These are phyloP conservation scores for Chrysotoxum bicinctum DNA, from an alignment of 2,888 invertebrate species.

Conservation along the genomic window DNA sequence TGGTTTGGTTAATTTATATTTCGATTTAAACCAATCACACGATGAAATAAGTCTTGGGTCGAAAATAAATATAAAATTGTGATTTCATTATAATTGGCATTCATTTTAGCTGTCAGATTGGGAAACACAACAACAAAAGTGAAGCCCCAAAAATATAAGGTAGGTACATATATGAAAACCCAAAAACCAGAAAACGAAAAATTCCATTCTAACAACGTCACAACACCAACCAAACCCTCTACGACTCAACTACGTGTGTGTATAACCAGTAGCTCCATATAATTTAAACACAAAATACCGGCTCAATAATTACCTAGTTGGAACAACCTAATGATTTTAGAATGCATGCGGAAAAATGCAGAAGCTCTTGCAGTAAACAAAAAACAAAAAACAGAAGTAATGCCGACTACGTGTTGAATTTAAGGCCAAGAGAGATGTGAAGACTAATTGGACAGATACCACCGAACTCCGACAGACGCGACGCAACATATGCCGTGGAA, in stretches of 20 bases:
- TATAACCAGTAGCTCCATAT: constrained; percentile 66
- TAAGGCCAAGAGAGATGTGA: constrained; percentile 34
- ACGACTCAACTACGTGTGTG: constrained; percentile 38
- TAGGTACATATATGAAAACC: neutral
- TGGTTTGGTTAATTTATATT: constrained; percentile 51
- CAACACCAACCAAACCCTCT: neutral
- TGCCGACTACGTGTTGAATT: constrained; percentile 48
- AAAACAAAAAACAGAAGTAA: neutral
- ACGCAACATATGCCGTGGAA: constrained; percentile 54
- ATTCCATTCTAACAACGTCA: constrained; percentile 67
- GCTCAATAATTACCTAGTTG: constrained; percentile 70
- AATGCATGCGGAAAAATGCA: constrained; percentile 66
- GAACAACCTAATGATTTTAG: constrained; percentile 66
- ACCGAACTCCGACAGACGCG: neutral
- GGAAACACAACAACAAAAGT: neutral
- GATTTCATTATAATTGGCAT: constrained; percentile 61
- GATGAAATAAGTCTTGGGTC: constrained; percentile 24
- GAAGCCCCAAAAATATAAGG: constrained; percentile 37
- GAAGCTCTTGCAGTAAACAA: constrained; percentile 21
- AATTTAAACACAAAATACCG: constrained; percentile 71
- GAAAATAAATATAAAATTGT: constrained; percentile 33
- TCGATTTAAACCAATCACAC: constrained; percentile 23
- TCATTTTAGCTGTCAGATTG: neutral
- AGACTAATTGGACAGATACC: constrained; percentile 57
- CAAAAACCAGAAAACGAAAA: constrained; percentile 33